Percentiles rank a stretch among this genome's conserved stretches.
These are phyloP conservation scores for Holotrichia oblita DNA, from an alignment of 1,140 invertebrate genomes.

Conservation along the genomic window DNA sequence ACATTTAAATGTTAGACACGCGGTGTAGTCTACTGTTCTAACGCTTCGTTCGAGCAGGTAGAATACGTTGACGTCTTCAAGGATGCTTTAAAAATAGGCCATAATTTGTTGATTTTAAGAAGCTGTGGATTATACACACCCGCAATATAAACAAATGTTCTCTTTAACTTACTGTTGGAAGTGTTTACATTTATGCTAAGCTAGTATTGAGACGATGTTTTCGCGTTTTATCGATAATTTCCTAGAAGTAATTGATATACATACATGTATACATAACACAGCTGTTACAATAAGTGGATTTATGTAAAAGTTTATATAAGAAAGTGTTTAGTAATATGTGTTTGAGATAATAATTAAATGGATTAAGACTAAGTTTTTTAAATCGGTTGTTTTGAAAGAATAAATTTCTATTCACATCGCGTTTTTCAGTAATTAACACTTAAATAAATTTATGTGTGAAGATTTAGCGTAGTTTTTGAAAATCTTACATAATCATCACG, in stretches of 20 bases:
- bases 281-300: too few species aligned
- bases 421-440: too few species aligned
- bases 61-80: neutral
- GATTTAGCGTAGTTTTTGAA: too few species aligned
- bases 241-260: neutral
- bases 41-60: neutral
- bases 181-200: neutral
- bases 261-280: too few species aligned
- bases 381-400: too few species aligned
- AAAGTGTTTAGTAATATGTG: too few species aligned
- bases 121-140: neutral
- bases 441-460: too few species aligned
- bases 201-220: neutral
- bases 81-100: slow-evolving; percentile 3
- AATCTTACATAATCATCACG: too few species aligned
- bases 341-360: too few species aligned
- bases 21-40: neutral
- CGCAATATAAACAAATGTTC: slow-evolving; percentile 6
- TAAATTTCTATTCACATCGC: too few species aligned
- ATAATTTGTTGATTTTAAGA: neutral
- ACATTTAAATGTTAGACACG: neutral
- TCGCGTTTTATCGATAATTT: neutral
- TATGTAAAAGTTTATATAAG: too few species aligned
- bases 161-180: neutral
- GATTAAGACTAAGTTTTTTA: too few species aligned